Base-by-base conservation (phyloP, 2,113 vertebrate genomes). In the Urocynchramus pylzowi region DNA sequence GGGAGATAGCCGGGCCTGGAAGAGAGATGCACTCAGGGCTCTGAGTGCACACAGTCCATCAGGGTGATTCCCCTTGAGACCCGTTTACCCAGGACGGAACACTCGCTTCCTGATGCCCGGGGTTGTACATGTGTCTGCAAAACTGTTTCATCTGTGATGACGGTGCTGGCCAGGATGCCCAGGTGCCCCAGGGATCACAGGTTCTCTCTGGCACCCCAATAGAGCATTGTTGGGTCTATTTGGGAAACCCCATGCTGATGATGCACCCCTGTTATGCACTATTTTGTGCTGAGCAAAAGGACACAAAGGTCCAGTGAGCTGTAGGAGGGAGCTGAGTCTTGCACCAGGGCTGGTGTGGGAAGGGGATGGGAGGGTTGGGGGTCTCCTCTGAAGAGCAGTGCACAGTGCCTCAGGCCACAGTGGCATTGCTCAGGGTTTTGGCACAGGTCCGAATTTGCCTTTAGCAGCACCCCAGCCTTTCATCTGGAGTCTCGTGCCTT, bases 21-120 rank as follows among this genome's bases (percentile, higher is more conserved):
- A 0, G 2, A 67, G 54, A 74, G 22, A 7, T 37, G 8, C 16
- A 3, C 16, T 17, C 6, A 23, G 78, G 24, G 49, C 11, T 70
- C 28, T 7, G 6, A n/a, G n/a, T n/a, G n/a, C n/a, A 33, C 45
- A 10, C 60, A 39, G 1, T 2, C 1, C 11, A 10, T 59, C 19
- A 24, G 13, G 13, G 7, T 68, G 33, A 6, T 44, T 10, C 35
- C 17, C 35, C 18, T 35, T 41, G 33, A 45, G 39, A 39, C 16
- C 2, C 8, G 1, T 52, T 76, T 50, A 39, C 12, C 23, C 3
- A 2, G 54, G 45, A 44, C 5, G 21, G 69, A 54, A n/a, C 39
- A 21, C 14, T 13, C 1, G 0, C 12, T 76, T 1, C 0, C 3
- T 70, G 47, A 18, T 70, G n/a, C 31, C 42, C 35, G 33, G 31